phyloP scores from a whole-genome alignment of 2,888 invertebrate genomes.

The Drosophila basisetae region DNA sequence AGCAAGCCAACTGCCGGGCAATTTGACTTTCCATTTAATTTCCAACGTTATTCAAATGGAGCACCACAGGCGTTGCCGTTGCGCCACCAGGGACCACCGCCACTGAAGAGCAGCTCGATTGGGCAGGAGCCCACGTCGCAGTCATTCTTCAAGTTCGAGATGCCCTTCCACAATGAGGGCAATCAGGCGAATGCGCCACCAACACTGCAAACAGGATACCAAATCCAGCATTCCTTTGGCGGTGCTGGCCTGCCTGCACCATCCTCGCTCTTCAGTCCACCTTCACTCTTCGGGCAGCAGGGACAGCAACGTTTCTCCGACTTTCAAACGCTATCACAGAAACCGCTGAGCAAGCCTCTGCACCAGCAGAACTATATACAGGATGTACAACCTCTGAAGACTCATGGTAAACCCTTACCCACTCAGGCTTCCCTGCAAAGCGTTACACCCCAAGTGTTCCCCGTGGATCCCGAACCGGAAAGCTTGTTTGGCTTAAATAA shows the following conservation, averaged over 20 bases:
- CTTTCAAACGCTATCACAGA: conserved; percentile 53
- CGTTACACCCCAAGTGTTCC: conserved; percentile 78
- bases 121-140: conserved; percentile 84
- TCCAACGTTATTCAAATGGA: conserved; percentile 75
- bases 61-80: conserved; percentile 68
- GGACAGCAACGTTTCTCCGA: conserved; percentile 80
- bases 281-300: conserved; percentile 79
- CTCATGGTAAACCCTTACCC: conserved; percentile 75
- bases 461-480: conserved; percentile 71
- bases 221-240: conserved; percentile 83
- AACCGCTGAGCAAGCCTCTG: conserved; percentile 80
- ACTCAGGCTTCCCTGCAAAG: conserved; percentile 75
- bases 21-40: conserved; percentile 83
- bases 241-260: conserved; percentile 61
- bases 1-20: conserved; percentile 53
- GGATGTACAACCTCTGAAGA: conserved; percentile 76
- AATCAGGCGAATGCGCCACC: conserved; percentile 63
- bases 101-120: conserved; percentile 42
- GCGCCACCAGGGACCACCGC: conserved; percentile 62
- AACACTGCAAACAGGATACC: conserved; percentile 84
- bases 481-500: conserved; percentile 71
- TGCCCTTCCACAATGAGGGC: conserved; percentile 78
- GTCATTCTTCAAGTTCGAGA: conserved; percentile 85
- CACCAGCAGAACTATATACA: conserved; percentile 82
- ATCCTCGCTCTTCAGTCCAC: conserved; percentile 81